Base-by-base conservation (phyloP, 2,797 vertebrate genomes). In the Aphelocoma californica region DNA sequence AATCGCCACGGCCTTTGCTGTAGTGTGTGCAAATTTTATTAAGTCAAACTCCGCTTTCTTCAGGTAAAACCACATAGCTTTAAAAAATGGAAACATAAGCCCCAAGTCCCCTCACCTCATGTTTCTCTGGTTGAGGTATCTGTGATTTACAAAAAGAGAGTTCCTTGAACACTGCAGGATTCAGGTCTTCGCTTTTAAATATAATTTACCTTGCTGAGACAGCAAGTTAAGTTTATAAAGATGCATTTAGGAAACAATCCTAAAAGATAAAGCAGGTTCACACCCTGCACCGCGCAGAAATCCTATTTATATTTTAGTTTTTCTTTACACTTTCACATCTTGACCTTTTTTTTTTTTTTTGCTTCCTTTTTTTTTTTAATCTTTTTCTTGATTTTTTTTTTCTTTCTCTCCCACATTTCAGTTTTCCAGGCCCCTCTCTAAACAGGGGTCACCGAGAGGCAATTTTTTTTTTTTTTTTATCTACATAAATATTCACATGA, bases 401-500 rank as follows among this genome's bases (percentile, higher is more conserved):
- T 90, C 21, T 54, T 79, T 90, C 70, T 96, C 92, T 91, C 96
- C 96, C 97, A 86, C 93, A 84, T 97, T 97, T 97, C 94, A 92
- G 53, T 79, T 96, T 97, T 97, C 92, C 95, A 94, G 94, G 91
- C 97, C 90, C 97, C 97, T 91, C 91, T 81, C 74, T 42, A 78
- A 97, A 97, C 67, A 95, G 96, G 97, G 93, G 97, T 95, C 94
- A 78, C 95, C 81, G 84, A 97, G 97, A 97, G 97, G 97, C 95
- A 95, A 97, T 83, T 98, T 98, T 97, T 98, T 62, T 60, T 60
- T 60, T 62, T 25, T 36, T 58, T 82, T 38, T 47, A 98, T 98
- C 98, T 98, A 98, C 98, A 98, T 97, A 98, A 98, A 98, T 98
- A 98, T 98, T 98, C 98, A 98, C 98, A 98, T 97, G 98, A 98